Evolutionary conservation across 2,888 invertebrate species (phyloP), one percentile per base, ranked within the genome.

Genomic region (Ceramica pisi): DNA sequence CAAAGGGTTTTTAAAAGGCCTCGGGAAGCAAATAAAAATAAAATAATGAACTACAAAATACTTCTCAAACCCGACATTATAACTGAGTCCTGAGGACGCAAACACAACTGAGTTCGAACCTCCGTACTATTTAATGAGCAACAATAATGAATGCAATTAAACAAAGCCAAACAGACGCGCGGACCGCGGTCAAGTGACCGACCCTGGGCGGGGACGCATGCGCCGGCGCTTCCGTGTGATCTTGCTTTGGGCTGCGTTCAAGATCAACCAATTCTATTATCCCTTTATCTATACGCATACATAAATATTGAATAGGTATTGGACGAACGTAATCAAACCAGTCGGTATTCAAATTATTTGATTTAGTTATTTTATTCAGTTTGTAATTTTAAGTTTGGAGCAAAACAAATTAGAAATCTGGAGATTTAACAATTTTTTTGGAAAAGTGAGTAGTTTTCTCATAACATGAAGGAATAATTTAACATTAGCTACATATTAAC

Each of bases 171-270:
- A 71, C 78, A 73, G 76, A 81, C 78, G 76, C 76, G 71, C 78
- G 80, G 81, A 77, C 57, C 7, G 79, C 79, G 84, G 86, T 84
- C 86, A 83, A 84, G 81, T 77, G 69, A 82, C 70, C 83, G 89
- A 85, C 92, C 92, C 87, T 91, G 89, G 73, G 31, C 51, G 86
- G 83, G 91, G 91, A 86, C 90, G 81, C 81, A 71, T 84, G 80
- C 81, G 73, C 75, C 83, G 78, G 82, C 71, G 77, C 89, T 92
- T 92, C 92, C 92, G 92, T 85, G 81, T 89, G 85, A 84, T 84
- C 85, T 78, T 81, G 75, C 86, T 86, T 84, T 81, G 80, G 81
- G 82, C 83, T 75, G 67, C 75, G 74, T 86, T 85, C 86, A 85
- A 86, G 85, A 80, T 60, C 85, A 85, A 84, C 74, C 63, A 81